Evolutionary conservation across 2,888 invertebrate genomes (phyloP).

Genomic region (Apamea sordens): DNA sequence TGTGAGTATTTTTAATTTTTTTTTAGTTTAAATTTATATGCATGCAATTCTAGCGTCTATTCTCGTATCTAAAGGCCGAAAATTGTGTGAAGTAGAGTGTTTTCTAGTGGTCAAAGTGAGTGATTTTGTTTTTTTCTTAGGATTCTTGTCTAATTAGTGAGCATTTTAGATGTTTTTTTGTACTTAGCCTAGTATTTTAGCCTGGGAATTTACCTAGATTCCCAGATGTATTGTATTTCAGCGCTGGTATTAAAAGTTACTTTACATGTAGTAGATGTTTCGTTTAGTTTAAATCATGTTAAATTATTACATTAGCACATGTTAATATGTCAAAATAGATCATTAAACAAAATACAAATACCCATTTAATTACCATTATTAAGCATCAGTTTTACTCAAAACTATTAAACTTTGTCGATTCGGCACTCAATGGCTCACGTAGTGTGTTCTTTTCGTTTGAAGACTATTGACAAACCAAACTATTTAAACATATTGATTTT

Average conservation of each 20-base stretch:
- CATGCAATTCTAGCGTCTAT: slow-evolving; percentile 47
- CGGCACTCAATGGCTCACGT: not conserved
- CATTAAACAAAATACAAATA: not conserved
- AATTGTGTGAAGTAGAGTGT: slow-evolving; percentile 28
- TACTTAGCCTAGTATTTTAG: slow-evolving; percentile 24
- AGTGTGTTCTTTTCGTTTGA: not conserved
- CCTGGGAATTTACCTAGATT: not conserved
- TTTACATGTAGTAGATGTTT: not conserved
- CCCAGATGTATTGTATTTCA: not conserved
- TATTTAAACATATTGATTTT: no score
- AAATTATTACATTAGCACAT: not conserved
- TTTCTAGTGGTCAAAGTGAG: slow-evolving; percentile 2
- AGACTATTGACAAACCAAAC: not conserved
- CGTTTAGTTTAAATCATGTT: not conserved
- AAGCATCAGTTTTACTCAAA: not conserved
- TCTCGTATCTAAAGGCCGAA: slow-evolving; percentile 1
- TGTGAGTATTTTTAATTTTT: slow-evolving; percentile 93
- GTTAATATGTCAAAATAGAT: not conserved
- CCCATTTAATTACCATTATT: no score
- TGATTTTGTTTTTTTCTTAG: slow-evolving; percentile 10
- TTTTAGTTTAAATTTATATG: slow-evolving; percentile 41
- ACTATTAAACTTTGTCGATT: not conserved
- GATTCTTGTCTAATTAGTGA: slow-evolving; percentile 45
- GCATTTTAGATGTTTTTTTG: slow-evolving; percentile 28
- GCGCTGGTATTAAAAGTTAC: not conserved